phyloP scores from a whole-genome alignment of 1,140 invertebrate species.

The Drosophila nigrodunni region DNA sequence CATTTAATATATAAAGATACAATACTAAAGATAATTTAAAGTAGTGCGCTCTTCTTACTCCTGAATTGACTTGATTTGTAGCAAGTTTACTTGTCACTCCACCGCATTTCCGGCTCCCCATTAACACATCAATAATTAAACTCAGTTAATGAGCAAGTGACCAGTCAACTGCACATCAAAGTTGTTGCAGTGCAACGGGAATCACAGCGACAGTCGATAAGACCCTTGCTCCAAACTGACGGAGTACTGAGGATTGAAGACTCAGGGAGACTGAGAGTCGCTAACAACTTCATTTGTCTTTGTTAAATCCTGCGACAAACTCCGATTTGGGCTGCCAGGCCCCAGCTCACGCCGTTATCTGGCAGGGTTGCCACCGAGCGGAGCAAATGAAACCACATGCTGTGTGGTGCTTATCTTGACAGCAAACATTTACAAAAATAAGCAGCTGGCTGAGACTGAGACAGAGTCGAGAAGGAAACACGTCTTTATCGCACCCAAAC shows the following conservation, averaged over 20 bases:
- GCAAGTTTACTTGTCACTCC: not conserved
- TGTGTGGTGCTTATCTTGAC: conserved; percentile 79
- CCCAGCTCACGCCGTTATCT: conserved; percentile 3
- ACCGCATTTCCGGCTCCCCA: not conserved
- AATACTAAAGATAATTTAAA: no score
- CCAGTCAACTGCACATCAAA: conserved; percentile 76
- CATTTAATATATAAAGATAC: no score
- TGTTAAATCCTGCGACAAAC: conserved; percentile 63
- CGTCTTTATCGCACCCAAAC: conserved; percentile 52
- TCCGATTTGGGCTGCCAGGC: conserved; percentile 43
- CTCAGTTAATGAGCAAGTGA: conserved; percentile 72
- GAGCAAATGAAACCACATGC: conserved; percentile 67
- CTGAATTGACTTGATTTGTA: not conserved
- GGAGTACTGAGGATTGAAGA: no score
- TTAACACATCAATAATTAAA: conserved; percentile 66
- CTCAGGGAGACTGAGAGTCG: conserved; percentile 29
- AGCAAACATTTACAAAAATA: conserved; percentile 82
- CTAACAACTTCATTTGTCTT: conserved; percentile 81
- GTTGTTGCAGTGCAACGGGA: conserved; percentile 52
- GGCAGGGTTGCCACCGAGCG: conserved; percentile 16
- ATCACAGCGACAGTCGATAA: conserved; percentile 48
- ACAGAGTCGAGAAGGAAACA: conserved; percentile 33
- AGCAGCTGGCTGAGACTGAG: conserved; percentile 25
- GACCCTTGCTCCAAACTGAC: conserved; percentile 25
- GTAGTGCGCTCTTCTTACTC: no score